phyloP scores from a whole-genome alignment of 1,140 invertebrate genomes.

The Drosophila kanapiae region DNA sequence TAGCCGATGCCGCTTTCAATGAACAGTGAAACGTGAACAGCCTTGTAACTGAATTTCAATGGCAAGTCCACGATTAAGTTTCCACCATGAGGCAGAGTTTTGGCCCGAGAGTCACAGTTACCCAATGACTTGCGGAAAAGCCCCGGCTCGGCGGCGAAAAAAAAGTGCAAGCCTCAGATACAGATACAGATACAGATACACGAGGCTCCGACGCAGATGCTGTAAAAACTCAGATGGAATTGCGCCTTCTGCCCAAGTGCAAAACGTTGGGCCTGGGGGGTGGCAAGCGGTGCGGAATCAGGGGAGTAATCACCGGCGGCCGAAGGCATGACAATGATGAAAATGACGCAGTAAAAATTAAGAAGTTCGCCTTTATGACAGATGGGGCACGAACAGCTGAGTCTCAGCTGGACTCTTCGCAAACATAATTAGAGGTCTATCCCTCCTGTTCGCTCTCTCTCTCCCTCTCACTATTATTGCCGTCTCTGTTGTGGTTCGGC shows the following conservation, averaged over 20 bases:
- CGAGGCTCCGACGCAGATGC: conserved; percentile 58
- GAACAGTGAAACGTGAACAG: conserved; percentile 72
- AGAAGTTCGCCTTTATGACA: conserved; percentile 85
- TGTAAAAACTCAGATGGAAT: conserved; percentile 55
- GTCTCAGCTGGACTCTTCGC: conserved; percentile 54
- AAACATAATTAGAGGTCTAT: conserved; percentile 78
- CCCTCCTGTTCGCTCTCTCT: conserved; percentile 21
- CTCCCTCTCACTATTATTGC: conserved; percentile 1
- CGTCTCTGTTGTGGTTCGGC: conserved; percentile 44
- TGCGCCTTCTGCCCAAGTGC: conserved; percentile 67
- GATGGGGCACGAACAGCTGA: conserved; percentile 84
- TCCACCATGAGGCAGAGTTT: conserved; percentile 64
- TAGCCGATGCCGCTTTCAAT: conserved; percentile 61
- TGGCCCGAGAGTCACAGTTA: conserved; percentile 70
- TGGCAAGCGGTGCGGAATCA: conserved; percentile 26
- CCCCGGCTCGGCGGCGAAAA: conserved; percentile 37
- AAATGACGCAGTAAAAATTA: conserved; percentile 85
- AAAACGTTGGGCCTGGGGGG: conserved; percentile 17
- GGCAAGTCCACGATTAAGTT: conserved; percentile 83
- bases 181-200: conserved; percentile 44
- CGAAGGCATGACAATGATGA: conserved; percentile 81
- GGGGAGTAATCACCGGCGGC: conserved; percentile 44
- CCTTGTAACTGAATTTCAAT: conserved; percentile 85
- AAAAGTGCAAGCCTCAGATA: conserved; percentile 70
- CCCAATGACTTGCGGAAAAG: conserved; percentile 84